A percentile compares a stretch with the other conserved stretches of the same genome.
phyloP scores from a whole-genome alignment of 1,140 invertebrate species.

The Mamestra configurata region DNA sequence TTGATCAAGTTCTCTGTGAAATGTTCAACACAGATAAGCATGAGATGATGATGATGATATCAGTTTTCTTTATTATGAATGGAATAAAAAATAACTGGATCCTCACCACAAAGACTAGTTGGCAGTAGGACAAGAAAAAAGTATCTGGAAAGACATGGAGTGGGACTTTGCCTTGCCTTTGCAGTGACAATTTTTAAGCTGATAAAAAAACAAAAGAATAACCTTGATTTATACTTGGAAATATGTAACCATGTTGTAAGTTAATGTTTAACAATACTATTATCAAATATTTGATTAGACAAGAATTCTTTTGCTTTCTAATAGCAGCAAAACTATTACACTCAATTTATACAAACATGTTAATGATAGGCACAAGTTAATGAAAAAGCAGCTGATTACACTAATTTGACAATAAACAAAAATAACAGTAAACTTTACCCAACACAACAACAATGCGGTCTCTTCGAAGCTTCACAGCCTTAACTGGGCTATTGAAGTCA shows the following conservation, averaged over 20 bases:
- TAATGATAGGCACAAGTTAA: not conserved
- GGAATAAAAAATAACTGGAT: no score
- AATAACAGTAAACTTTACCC: conserved; percentile 74
- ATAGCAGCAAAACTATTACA: not conserved
- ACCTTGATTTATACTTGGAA: not conserved
- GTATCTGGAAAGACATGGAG: no score
- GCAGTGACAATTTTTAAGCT: no score
- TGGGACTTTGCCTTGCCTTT: no score
- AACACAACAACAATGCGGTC: conserved; percentile 98
- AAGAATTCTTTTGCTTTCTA: not conserved
- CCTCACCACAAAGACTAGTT: no score
- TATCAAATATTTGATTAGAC: not conserved
- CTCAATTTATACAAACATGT: not conserved
- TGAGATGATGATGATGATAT: no score
- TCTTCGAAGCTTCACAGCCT: conserved; percentile 95
- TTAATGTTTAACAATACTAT: not conserved
- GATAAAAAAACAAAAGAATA: no score
- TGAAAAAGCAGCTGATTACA: not conserved
- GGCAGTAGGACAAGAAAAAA: no score
- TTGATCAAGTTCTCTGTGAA: conserved; percentile 96
- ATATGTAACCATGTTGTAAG: not conserved
- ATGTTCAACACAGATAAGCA: no score
- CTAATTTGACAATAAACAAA: conserved; percentile 13
- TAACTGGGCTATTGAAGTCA: conserved; percentile 97
- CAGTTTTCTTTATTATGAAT: no score